Conservation (phyloP, 2,888 invertebrate genomes). For the Cephus rjabovi region DNA sequence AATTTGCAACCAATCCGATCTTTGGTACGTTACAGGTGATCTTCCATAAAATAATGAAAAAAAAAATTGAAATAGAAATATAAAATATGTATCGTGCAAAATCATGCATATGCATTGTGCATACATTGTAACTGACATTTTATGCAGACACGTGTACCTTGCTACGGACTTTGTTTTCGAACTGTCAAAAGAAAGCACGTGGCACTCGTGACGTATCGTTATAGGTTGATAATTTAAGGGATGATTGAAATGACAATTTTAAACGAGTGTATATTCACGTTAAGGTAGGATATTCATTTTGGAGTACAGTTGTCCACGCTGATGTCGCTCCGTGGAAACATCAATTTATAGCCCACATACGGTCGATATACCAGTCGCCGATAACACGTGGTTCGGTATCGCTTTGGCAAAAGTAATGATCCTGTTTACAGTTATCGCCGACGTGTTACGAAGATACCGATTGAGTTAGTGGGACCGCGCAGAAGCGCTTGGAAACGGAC, state of each 20-base stretch:
- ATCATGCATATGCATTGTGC: too few species aligned
- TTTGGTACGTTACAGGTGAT: too few species aligned
- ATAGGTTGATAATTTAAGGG: too few species aligned
- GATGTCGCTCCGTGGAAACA: neutral
- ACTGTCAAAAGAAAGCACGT: too few species aligned
- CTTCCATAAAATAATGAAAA: too few species aligned
- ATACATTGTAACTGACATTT: too few species aligned
- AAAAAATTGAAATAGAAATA: too few species aligned
- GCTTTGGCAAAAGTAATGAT: constrained; percentile 50
- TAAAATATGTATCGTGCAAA: too few species aligned
- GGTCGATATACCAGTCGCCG: constrained; percentile 37
- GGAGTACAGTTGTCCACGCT: neutral
- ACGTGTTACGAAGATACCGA: constrained; percentile 47
- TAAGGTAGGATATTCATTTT: neutral
- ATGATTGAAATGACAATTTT: neutral
- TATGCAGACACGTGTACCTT: too few species aligned
- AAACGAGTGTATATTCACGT: neutral
- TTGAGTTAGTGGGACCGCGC: constrained; percentile 48
- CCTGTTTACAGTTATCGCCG: constrained; percentile 52
- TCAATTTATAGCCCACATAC: constrained; percentile 43
- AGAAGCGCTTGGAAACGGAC: constrained; percentile 28
- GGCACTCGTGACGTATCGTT: too few species aligned
- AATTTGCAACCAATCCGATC: too few species aligned
- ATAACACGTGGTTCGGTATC: constrained; percentile 43
- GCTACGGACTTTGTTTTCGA: too few species aligned